These are phyloP conservation scores for Globodera rostochiensis DNA, from an alignment of 1,140 invertebrate species.

Conservation along the genomic window DNA sequence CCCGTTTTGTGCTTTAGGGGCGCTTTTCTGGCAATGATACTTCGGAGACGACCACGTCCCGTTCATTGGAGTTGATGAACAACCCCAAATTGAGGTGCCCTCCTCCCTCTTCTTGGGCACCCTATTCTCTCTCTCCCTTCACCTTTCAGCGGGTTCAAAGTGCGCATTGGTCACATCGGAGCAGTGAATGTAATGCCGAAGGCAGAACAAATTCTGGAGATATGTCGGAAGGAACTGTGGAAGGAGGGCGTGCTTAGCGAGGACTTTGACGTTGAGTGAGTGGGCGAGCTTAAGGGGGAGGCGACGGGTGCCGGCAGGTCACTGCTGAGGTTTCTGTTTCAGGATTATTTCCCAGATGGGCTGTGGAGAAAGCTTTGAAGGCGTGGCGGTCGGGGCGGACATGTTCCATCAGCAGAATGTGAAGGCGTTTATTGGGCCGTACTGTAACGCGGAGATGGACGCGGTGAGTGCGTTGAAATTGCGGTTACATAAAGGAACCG, in stretches of 20 bases:
- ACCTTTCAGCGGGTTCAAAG: constrained; percentile 16
- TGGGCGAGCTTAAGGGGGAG: constrained; percentile 3
- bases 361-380: constrained; percentile 62
- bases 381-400: constrained; percentile 61
- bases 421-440: constrained; percentile 62
- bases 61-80: constrained; percentile 27
- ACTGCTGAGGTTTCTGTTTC: constrained; percentile 20
- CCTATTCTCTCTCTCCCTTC: background rate
- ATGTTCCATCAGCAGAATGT: constrained; percentile 65
- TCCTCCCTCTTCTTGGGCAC: background rate
- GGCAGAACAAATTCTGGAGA: constrained; percentile 57
- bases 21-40: background rate
- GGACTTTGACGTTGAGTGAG: constrained; percentile 61
- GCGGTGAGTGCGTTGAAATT: constrained; percentile 27
- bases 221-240: constrained; percentile 57
- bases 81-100: constrained; percentile 23
- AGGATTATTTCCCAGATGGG: constrained; percentile 54
- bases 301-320: too few relatives aligned
- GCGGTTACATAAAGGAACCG: too few relatives aligned
- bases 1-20: background rate
- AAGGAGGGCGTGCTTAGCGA: constrained; percentile 56
- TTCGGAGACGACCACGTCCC: background rate
- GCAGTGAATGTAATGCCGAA: constrained; percentile 64
- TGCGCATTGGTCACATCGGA: constrained; percentile 62
- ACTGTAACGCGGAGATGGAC: constrained; percentile 59